A percentile compares a stretch with the other conserved stretches of the same genome.
phyloP scores from a whole-genome alignment of 2,113 vertebrate species.

The Cochlearius cochlearius region DNA sequence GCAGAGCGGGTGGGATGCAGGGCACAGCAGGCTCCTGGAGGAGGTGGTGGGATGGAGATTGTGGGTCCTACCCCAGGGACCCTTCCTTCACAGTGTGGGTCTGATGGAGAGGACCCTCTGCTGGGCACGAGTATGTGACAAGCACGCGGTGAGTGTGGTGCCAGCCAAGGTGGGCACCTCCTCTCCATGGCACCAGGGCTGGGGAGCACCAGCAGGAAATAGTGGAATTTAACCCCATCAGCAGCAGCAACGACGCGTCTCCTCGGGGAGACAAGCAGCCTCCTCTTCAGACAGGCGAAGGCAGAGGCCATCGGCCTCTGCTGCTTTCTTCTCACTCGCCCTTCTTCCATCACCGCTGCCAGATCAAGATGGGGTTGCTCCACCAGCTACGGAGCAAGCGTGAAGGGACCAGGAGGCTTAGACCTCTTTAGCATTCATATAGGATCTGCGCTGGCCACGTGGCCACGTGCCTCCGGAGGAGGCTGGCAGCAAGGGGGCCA shows the following conservation, averaged over 20 bases:
- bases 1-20: background rate
- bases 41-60: background rate
- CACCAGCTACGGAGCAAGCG: background rate
- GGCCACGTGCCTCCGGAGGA: background rate
- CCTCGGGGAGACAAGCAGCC: background rate
- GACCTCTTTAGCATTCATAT: background rate
- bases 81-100: background rate
- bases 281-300: background rate
- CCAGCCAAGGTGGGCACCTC: background rate
- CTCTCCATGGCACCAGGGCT: background rate
- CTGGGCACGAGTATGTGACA: background rate
- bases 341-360: background rate
- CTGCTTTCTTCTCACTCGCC: background rate
- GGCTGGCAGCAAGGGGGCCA: background rate
- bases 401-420: background rate
- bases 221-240: rapidly evolving
- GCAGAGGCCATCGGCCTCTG: rapidly evolving
- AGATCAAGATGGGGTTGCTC: background rate
- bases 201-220: background rate
- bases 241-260: background rate
- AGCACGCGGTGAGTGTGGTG: background rate
- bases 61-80: background rate
- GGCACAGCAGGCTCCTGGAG: background rate
- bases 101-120: background rate
- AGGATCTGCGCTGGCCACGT: rapidly evolving